Percentiles rank a stretch among this genome's conserved stretches.
Evolutionary conservation across 2,888 invertebrate species (phyloP).

Genomic region (Ectropis crepuscularia): DNA sequence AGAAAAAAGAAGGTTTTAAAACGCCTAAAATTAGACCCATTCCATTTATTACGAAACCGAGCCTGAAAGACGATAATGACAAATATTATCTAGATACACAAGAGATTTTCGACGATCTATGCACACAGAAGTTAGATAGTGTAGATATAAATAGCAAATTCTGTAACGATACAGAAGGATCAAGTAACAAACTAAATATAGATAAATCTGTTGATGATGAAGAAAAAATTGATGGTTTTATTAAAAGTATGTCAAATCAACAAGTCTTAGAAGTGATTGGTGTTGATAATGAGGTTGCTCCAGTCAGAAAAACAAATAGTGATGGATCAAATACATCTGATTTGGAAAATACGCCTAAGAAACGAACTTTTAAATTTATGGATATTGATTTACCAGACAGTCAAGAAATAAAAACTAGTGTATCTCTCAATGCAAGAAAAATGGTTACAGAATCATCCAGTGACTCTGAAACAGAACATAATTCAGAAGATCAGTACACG

Average conservation of each 20-base stretch:
- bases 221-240: constrained; percentile 48
- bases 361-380: constrained; percentile 57
- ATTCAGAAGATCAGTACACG: constrained; percentile 56
- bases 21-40: constrained; percentile 38
- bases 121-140: constrained; percentile 57
- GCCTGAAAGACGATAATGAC: constrained; percentile 42
- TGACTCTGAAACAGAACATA: constrained; percentile 66
- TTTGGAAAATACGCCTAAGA: constrained; percentile 64
- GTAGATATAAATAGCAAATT: constrained; percentile 13
- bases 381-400: constrained; percentile 69
- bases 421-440: constrained; percentile 46
- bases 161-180: constrained; percentile 36
- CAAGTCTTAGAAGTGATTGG: constrained; percentile 55
- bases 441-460: constrained; percentile 59
- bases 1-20: constrained; percentile 56
- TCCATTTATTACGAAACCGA: constrained; percentile 19
- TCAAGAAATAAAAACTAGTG: constrained; percentile 70
- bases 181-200: constrained; percentile 26
- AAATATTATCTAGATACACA: constrained; percentile 72
- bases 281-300: constrained; percentile 41
- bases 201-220: constrained; percentile 42
- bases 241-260: constrained; percentile 50
- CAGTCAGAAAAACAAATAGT: constrained; percentile 53
- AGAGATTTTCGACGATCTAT: constrained; percentile 69
- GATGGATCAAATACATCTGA: constrained; percentile 58